Conservation (phyloP, 2,888 invertebrate species). For the Archaeoteleia sp. region DNA sequence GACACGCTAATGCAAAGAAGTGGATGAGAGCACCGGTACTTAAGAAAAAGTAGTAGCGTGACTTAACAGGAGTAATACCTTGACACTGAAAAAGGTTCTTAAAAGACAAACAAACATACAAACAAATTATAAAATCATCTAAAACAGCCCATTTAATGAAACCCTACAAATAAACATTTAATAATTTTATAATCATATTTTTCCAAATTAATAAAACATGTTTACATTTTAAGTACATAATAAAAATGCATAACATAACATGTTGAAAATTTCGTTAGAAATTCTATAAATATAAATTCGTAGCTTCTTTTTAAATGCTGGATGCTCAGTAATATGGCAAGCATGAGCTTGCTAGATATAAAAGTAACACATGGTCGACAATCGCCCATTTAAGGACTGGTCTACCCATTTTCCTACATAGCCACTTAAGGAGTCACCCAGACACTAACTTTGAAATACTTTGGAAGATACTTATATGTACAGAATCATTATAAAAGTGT, state of each 20-base stretch:
- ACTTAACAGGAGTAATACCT: constrained; percentile 32
- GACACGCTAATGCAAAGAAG: constrained; percentile 46
- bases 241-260: too few species aligned
- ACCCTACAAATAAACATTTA: too few species aligned
- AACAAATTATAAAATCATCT: constrained; percentile 1
- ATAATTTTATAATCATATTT: too few species aligned
- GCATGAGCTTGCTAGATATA: constrained; percentile 19
- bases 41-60: constrained; percentile 33
- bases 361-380: constrained; percentile 50
- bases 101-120: constrained; percentile 9
- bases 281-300: not conserved
- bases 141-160: not conserved
- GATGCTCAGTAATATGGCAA: too few species aligned
- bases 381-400: constrained; percentile 55
- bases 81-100: constrained; percentile 28
- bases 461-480: not conserved
- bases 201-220: too few species aligned
- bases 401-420: constrained; percentile 61
- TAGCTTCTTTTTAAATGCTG: not conserved
- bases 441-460: not conserved
- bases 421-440: constrained; percentile 47
- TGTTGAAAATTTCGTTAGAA: too few species aligned
- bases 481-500: too few species aligned
- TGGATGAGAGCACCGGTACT: constrained; percentile 33
- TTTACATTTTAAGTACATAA: too few species aligned